Percentiles rank a stretch among this genome's conserved stretches.
phyloP scores from a whole-genome alignment of 2,113 vertebrate genomes.

The Elgaria multicarinata region DNA sequence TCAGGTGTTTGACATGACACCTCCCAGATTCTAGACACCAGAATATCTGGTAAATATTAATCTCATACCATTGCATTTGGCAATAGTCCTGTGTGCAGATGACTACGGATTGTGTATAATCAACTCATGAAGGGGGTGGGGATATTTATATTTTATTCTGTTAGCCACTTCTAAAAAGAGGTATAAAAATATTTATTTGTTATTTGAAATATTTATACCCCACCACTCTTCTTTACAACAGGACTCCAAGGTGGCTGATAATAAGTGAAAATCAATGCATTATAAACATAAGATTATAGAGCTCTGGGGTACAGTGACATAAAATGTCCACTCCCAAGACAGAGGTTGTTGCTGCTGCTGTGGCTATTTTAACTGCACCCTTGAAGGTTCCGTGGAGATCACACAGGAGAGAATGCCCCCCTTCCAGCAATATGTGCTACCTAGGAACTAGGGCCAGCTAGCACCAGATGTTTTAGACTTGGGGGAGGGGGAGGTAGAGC shows the following conservation, averaged over 20 bases:
- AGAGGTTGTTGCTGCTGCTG: too few relatives aligned
- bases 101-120: neutral
- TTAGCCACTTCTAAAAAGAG: neutral
- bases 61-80: neutral
- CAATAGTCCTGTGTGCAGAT: neutral
- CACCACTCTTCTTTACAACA: neutral
- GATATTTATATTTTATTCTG: neutral
- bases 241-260: neutral
- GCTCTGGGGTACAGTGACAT: too few relatives aligned
- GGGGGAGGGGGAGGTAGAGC: neutral
- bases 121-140: neutral
- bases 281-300: too few relatives aligned
- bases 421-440: too few relatives aligned
- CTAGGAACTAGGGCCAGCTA: too few relatives aligned
- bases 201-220: neutral
- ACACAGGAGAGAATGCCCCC: neutral
- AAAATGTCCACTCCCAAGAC: too few relatives aligned
- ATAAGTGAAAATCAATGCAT: neutral
- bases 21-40: neutral
- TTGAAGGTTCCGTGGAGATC: neutral
- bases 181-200: neutral
- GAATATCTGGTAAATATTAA: neutral
- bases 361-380: too few relatives aligned
- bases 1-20: neutral
- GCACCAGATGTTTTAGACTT: neutral